Conservation (phyloP, 2,797 vertebrate species). For the Momotus momota region DNA sequence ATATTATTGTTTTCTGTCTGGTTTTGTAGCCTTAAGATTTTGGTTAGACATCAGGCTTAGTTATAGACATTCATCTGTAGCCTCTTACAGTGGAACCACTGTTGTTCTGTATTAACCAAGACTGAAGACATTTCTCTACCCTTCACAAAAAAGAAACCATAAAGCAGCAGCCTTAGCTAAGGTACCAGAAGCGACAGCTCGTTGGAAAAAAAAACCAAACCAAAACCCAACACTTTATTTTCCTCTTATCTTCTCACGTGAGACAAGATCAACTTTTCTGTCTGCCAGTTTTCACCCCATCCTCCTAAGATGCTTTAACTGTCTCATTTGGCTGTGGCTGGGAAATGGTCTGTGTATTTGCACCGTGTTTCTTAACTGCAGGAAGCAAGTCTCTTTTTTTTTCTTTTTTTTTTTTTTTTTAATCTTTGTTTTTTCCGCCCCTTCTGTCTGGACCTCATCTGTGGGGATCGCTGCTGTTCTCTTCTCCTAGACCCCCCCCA, state of each 20-base stretch:
- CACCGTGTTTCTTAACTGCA: neutral
- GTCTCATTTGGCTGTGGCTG: neutral
- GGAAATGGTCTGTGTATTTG: neutral
- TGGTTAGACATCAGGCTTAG: neutral
- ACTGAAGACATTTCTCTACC: neutral
- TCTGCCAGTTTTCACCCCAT: neutral
- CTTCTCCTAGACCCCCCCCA: neutral
- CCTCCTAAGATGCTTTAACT: neutral
- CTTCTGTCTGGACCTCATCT: no score
- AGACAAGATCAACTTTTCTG: neutral
- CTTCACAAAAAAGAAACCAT: neutral
- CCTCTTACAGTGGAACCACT: neutral
- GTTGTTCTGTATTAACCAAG: neutral
- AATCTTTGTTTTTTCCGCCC: accelerated
- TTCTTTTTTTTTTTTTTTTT: no score
- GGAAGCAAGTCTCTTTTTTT: neutral
- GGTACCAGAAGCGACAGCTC: neutral
- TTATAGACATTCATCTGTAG: neutral
- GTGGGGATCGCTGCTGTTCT: neutral
- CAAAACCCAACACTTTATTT: neutral
- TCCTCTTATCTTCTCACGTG: neutral
- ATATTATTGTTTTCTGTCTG: neutral
- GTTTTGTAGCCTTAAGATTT: neutral
- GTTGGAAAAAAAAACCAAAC: neutral
- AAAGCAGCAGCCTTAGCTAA: neutral